phyloP scores from a whole-genome alignment of 2,888 invertebrate genomes.

The Pocota personata region DNA sequence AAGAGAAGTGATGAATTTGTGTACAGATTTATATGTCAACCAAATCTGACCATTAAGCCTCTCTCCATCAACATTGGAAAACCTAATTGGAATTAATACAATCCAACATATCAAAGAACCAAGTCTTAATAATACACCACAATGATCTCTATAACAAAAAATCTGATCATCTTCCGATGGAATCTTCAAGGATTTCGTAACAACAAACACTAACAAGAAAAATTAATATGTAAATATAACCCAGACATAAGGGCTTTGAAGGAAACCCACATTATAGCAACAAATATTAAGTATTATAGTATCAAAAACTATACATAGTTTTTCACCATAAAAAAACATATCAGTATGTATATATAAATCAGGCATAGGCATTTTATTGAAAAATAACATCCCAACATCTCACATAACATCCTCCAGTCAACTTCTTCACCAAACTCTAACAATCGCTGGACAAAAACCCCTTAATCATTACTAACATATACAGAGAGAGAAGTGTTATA shows the following conservation, averaged over 20 bases:
- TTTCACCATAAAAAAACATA: neutral
- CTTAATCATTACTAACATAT: neutral
- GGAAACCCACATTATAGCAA: slow-evolving; percentile 13
- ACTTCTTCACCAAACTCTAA: slow-evolving; percentile 1
- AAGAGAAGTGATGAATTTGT: neutral
- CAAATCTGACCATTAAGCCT: neutral
- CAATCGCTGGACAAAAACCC: neutral
- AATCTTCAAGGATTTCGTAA: slow-evolving; percentile 33
- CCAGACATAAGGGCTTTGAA: too few species aligned
- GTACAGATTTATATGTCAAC: neutral
- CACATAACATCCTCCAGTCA: slow-evolving; percentile 1
- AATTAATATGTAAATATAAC: neutral
- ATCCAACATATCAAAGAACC: neutral
- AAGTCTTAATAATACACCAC: neutral
- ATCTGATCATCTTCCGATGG: too few species aligned
- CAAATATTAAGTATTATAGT: neutral
- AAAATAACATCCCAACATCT: neutral
- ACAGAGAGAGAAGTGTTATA: neutral
- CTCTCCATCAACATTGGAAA: neutral
- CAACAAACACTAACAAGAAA: slow-evolving; percentile 1
- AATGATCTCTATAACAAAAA: too few species aligned
- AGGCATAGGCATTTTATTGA: slow-evolving; percentile 14
- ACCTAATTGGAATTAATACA: neutral
- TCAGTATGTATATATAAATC: neutral
- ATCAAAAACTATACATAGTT: neutral